A percentile compares a stretch with the other conserved stretches of the same genome.
These are phyloP conservation scores for Bombus sibiricus DNA, from an alignment of 1,140 invertebrate genomes.

Conservation along the genomic window DNA sequence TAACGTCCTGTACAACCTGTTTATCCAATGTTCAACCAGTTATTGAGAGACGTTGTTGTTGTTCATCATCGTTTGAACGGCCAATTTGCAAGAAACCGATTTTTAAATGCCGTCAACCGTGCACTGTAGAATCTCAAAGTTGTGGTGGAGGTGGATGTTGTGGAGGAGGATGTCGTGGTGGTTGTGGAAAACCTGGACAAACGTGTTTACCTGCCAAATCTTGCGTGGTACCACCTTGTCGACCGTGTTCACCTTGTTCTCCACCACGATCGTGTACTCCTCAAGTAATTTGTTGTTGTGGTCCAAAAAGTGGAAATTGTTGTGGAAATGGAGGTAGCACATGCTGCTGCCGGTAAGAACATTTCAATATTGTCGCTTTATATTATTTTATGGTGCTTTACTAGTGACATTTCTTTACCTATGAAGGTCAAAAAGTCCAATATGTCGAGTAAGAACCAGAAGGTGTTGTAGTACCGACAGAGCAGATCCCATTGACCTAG, in stretches of 20 bases:
- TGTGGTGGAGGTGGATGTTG: constrained; percentile 73
- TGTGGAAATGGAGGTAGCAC: constrained; percentile 39
- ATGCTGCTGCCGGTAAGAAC: constrained; percentile 60
- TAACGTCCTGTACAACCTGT: constrained; percentile 29
- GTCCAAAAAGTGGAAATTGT: constrained; percentile 36
- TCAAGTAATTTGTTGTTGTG: constrained; percentile 54
- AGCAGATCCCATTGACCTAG: constrained; percentile 12
- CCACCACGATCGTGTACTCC: constrained; percentile 57
- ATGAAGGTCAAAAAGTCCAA: constrained; percentile 55
- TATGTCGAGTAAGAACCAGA: constrained; percentile 25
- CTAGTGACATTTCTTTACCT: constrained; percentile 34
- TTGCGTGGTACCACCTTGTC: constrained; percentile 56
- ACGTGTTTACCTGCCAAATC: constrained; percentile 64
- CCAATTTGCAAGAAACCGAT: constrained; percentile 59
- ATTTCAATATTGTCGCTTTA: neutral
- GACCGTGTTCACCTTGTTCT: constrained; percentile 64
- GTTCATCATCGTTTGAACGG: constrained; percentile 48
- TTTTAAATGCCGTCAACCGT: constrained; percentile 60
- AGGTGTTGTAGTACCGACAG: constrained; percentile 38
- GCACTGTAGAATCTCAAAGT: constrained; percentile 47
- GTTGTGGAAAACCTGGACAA: constrained; percentile 72
- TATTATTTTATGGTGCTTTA: neutral
- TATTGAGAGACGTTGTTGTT: constrained; percentile 49
- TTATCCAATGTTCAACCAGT: constrained; percentile 28
- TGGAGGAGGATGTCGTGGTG: constrained; percentile 70